Conservation (phyloP, 2,113 vertebrate genomes). For the Onychostruthus taczanowskii region DNA sequence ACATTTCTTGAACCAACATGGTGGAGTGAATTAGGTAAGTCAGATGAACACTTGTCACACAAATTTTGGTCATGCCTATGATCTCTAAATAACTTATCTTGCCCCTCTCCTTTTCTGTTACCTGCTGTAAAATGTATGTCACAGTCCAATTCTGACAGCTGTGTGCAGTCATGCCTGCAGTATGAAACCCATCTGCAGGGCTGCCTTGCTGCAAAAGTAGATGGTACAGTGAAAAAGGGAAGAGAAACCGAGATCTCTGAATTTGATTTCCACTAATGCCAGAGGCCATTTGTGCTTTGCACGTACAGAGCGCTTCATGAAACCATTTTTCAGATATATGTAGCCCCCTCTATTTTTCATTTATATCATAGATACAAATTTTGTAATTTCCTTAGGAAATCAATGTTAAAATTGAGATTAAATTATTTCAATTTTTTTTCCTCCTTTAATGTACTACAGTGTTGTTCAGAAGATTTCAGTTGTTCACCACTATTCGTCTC, state of each 20-base stretch:
- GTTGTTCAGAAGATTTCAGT: neutral
- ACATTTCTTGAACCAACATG: neutral
- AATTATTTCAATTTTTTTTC: neutral
- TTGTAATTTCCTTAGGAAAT: neutral
- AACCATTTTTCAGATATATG: neutral
- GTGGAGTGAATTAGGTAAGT: neutral
- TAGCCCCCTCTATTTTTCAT: neutral
- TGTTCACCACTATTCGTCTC: neutral
- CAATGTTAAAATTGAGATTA: neutral
- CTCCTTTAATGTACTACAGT: neutral
- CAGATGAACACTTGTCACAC: neutral
- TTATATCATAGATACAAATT: neutral
- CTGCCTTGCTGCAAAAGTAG: neutral
- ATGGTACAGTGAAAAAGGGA: neutral
- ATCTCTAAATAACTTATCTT: neutral
- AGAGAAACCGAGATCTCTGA: neutral
- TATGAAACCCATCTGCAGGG: neutral
- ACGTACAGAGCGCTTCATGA: neutral
- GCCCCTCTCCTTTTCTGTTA: neutral
- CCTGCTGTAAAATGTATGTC: neutral
- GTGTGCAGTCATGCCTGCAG: neutral
- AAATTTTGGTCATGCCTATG: neutral
- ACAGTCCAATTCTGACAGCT: neutral
- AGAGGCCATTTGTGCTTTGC: neutral
- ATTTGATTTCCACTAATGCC: neutral